Conservation (phyloP, 2,888 invertebrate genomes). For the Sympetrum striolatum region DNA sequence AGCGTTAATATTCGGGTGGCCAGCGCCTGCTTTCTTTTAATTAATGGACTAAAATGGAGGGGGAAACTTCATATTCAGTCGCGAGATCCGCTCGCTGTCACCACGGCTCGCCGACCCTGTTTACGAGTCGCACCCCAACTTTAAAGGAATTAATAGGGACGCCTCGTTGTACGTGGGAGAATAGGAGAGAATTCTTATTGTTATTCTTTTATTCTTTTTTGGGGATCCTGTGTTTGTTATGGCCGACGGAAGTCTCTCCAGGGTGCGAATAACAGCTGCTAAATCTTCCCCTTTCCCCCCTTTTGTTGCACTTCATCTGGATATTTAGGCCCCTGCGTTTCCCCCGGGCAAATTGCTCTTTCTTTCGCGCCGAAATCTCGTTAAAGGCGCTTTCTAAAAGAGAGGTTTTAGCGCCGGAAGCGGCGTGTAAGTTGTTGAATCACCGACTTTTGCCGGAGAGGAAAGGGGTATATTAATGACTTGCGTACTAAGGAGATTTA, state of each 20-base stretch:
- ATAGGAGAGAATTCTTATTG: background rate
- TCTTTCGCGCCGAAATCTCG: background rate
- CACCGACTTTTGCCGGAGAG: background rate
- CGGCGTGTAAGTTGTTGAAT: background rate
- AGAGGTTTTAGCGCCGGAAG: background rate
- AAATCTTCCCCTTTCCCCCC: background rate
- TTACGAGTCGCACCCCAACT: slow-evolving; percentile 1
- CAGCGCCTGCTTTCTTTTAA: slow-evolving; percentile 35
- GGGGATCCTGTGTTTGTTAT: background rate
- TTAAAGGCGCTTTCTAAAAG: background rate
- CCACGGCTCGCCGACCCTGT: background rate
- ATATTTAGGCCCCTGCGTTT: background rate
- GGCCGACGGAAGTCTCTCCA: background rate
- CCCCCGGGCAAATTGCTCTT: slow-evolving; percentile 10
- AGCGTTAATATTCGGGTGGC: slow-evolving; percentile 35
- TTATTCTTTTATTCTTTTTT: slow-evolving; percentile 11
- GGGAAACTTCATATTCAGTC: background rate
- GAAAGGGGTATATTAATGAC: no score
- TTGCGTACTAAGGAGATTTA: no score
- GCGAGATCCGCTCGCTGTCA: background rate
- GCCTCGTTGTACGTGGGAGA: background rate
- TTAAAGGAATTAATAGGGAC: slow-evolving; percentile 27
- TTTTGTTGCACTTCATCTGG: slow-evolving; percentile 27
- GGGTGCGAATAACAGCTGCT: slow-evolving; percentile 12
- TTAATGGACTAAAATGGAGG: background rate